phyloP scores from a whole-genome alignment of 23 tunicate species.

The Ciona savignyi region DNA sequence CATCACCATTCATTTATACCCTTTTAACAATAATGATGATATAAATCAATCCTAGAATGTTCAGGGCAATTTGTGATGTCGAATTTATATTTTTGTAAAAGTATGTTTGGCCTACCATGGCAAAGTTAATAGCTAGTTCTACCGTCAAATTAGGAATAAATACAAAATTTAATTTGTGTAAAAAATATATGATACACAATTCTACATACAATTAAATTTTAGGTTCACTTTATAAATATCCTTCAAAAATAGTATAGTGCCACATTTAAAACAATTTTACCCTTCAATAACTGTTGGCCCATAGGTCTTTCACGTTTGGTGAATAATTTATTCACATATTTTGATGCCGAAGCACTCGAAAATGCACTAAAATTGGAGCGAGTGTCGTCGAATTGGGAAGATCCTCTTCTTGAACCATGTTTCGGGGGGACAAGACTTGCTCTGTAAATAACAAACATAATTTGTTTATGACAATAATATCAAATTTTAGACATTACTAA shows the following conservation, averaged over 20 bases:
- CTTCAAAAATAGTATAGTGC: not conserved
- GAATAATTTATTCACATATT: slow-evolving; percentile 65
- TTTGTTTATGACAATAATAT: too few relatives aligned
- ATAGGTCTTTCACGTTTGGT: slow-evolving; percentile 85
- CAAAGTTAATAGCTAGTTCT: too few relatives aligned
- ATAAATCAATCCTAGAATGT: too few relatives aligned
- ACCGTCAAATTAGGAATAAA: too few relatives aligned
- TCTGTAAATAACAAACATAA: too few relatives aligned
- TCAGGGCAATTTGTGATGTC: too few relatives aligned
- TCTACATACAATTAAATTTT: not conserved
- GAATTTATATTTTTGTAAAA: too few relatives aligned
- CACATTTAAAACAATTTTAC: slow-evolving; percentile 1
- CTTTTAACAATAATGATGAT: too few relatives aligned
- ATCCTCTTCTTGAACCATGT: not conserved
- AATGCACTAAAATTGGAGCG: slow-evolving; percentile 64
- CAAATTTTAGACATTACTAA: too few relatives aligned
- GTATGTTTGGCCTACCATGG: too few relatives aligned
- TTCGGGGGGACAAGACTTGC: slow-evolving; percentile 1
- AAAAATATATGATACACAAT: not conserved
- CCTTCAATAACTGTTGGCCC: slow-evolving; percentile 68
- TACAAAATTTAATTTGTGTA: too few relatives aligned
- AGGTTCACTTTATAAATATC: not conserved
- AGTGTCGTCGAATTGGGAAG: slow-evolving; percentile 39
- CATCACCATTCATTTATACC: too few relatives aligned
- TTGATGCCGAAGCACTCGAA: slow-evolving; percentile 35